Percentiles rank a stretch among this genome's conserved stretches.
Conservation (phyloP, 1,140 invertebrate genomes). For the Orchesella cincta region DNA sequence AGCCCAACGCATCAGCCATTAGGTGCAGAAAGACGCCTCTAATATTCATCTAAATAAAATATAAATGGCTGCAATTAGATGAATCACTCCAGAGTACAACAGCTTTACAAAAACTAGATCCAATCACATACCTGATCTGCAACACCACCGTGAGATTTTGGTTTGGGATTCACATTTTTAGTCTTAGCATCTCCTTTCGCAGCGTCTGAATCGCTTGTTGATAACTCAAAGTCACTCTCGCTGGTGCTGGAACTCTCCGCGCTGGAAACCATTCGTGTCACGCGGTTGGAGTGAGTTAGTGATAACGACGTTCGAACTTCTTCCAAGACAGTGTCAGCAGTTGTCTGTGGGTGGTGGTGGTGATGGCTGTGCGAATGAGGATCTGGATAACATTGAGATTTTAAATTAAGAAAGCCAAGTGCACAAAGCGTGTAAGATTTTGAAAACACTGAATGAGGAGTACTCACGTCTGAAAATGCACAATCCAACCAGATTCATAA, state of each 20-base stretch:
- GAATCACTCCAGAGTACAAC: no score
- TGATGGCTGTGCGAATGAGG: slow-evolving; percentile 64
- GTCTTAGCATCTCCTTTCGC: no score
- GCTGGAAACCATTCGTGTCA: slow-evolving; percentile 4
- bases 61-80: no score
- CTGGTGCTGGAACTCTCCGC: background rate
- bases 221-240: background rate
- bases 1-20: slow-evolving; percentile 87
- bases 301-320: slow-evolving; percentile 52
- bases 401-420: no score
- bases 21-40: slow-evolving; percentile 96
- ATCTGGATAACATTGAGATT: no score
- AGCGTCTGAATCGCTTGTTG: no score
- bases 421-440: no score
- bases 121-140: no score
- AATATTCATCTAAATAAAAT: slow-evolving; percentile 99
- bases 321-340: slow-evolving; percentile 44
- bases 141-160: no score
- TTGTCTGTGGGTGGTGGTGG: background rate
- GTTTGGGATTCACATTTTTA: no score
- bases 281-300: background rate
- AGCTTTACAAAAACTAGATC: no score
- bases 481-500: slow-evolving; percentile 81
- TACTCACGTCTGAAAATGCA: slow-evolving; percentile 81
- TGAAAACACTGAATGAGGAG: no score